A percentile compares a stretch with the other conserved stretches of the same genome.
phyloP scores from a whole-genome alignment of 2,888 invertebrate species.

The Fragum sueziense region DNA sequence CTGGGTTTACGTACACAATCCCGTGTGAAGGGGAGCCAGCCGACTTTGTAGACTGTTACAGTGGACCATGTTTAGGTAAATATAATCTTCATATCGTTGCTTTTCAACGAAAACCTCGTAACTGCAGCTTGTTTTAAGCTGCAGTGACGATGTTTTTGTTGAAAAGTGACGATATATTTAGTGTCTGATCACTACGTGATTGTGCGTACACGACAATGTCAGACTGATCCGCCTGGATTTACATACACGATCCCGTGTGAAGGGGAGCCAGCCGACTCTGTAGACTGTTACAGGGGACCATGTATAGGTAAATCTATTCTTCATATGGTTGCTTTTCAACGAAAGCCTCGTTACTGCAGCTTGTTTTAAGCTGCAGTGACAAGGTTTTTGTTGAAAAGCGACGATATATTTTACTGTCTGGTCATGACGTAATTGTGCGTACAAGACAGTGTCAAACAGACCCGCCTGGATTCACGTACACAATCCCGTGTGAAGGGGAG shows the following conservation, averaged over 20 bases:
- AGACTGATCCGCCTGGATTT: conserved; percentile 65
- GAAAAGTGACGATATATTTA: no score
- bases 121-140: no score
- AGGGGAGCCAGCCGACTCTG: conserved; percentile 63
- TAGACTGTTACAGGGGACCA: conserved; percentile 59
- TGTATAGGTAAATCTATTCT: conserved; percentile 72
- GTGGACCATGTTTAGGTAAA: conserved; percentile 67
- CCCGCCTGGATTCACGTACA: conserved; percentile 61
- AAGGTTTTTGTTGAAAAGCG: no score
- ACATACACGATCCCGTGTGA: conserved; percentile 66
- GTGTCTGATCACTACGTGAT: conserved; percentile 89
- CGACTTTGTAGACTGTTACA: conserved; percentile 61
- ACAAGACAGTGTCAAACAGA: conserved; percentile 86
- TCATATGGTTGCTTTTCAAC: no score
- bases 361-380: no score
- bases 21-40: conserved; percentile 67
- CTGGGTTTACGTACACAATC: conserved; percentile 61
- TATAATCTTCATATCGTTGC: no score
- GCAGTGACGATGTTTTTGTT: no score
- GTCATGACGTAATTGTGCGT: conserved; percentile 87
- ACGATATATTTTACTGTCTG: no score
- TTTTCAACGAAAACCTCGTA: no score
- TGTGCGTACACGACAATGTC: conserved; percentile 88
- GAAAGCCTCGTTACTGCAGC: no score
- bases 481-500: conserved; percentile 67